Base-by-base conservation (phyloP, 92 coral and sea anemone species). In the Ricordea florida region DNA sequence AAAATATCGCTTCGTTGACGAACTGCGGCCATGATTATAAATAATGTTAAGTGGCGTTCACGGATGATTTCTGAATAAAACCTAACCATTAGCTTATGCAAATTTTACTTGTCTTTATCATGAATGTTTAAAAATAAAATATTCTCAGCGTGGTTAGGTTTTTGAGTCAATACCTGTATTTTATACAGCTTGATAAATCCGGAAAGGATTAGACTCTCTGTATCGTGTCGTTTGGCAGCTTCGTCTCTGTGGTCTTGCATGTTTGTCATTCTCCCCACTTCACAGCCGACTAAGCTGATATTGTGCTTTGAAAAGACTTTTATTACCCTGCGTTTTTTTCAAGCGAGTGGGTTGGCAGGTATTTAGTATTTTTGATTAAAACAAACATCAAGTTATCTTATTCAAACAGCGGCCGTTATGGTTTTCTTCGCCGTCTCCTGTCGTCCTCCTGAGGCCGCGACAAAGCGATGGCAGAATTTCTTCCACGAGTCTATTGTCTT, bases 401-500 rank as follows among this genome's bases (percentile, higher is more conserved):
- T 50, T 86, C 81, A 86, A 63, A 86, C 91, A 42, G 91, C 58
- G n/a, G 91, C 91, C 36, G 91, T 86, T 37, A 51, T 31, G 20
- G 81, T 53, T 9, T 59, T 70, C 26, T 72, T 32, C 25, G 33
- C 55, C 1, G 23, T 41, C 30, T 69, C 69, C 27, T 43, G 67
- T 27, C 34, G 33, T 34, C 6, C 31, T 21, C 28, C 46, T 3
- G 53, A 11, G 10, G 15, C 35, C 29, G 79, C 69, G 24, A 51
- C 2, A 0, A 64, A 4, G 8, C 89, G 89, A 30, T 47, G 14
- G 29, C 56, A 56, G 59, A 91, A 91, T 36, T 70, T 91, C 65
- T 80, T 88, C 99, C 99, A 96, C 3, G 99, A 92, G 71, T 96
- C 99, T 37, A 96, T 79, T 18, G 99, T 96, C 57, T 96, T 96